phyloP scores from a whole-genome alignment of 2,797 vertebrate genomes.

The Crax fasciolata region DNA sequence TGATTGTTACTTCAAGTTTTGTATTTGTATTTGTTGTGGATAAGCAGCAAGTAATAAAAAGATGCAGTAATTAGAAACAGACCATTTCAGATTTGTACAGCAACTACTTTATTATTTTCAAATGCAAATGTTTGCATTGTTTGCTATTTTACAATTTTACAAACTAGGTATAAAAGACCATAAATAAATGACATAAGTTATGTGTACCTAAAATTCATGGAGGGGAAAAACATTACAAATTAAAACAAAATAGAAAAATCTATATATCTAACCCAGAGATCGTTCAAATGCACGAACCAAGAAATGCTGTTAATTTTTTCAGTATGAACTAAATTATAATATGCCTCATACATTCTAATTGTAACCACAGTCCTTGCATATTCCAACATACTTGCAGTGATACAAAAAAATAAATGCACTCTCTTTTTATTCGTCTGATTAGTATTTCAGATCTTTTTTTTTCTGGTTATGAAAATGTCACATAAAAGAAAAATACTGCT shows the following conservation, averaged over 20 bases:
- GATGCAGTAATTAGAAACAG: constrained; percentile 2
- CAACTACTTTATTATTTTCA: constrained; percentile 98
- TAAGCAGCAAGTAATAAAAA: not conserved
- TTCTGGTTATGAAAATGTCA: constrained; percentile 87
- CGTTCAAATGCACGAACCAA: constrained; percentile 88
- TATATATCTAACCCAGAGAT: constrained; percentile 90
- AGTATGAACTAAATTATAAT: constrained; percentile 91
- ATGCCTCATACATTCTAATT: constrained; percentile 94
- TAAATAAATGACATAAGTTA: constrained; percentile 99
- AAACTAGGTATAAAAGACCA: constrained; percentile 99
- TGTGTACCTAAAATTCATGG: constrained; percentile 95
- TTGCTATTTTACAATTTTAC: constrained; percentile 99
- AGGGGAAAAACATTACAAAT: constrained; percentile 86
- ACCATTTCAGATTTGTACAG: constrained; percentile 80
- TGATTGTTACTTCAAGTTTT: not conserved
- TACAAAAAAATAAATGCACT: constrained; percentile 89
- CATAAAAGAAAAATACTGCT: constrained; percentile 87
- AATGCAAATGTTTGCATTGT: constrained; percentile 93
- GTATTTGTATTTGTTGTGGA: not conserved
- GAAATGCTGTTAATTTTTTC: constrained; percentile 87
- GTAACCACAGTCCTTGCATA: constrained; percentile 93
- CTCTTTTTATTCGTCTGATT: constrained; percentile 84
- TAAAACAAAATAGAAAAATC: constrained; percentile 90
- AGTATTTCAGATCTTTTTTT: constrained; percentile 83
- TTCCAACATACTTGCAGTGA: constrained; percentile 92